A percentile compares a stretch with the other conserved stretches of the same genome.
These are phyloP conservation scores for Tiliqua scincoides DNA, from an alignment of 2,113 vertebrate species.

Conservation along the genomic window DNA sequence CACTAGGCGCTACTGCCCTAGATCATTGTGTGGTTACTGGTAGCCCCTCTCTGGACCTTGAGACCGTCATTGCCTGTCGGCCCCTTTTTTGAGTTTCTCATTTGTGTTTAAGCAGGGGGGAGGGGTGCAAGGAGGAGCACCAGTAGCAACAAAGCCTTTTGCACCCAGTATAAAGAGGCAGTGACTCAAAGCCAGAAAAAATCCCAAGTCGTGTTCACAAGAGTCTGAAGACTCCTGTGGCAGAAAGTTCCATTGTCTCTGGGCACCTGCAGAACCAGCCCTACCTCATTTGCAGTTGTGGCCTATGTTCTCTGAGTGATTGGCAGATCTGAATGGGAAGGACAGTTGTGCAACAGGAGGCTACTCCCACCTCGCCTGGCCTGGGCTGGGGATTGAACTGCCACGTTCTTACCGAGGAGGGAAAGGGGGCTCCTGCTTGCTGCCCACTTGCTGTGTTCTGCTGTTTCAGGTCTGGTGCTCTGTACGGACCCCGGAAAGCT, in stretches of 20 bases:
- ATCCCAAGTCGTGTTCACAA: no score
- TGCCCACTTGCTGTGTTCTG: not conserved
- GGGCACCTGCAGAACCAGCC: not conserved
- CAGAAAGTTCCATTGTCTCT: not conserved
- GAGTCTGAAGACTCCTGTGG: not conserved
- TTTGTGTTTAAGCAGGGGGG: no score
- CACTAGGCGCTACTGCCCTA: no score
- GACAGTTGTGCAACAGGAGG: no score
- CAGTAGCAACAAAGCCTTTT: not conserved
- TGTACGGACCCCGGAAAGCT: slow-evolving; percentile 91
- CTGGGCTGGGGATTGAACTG: not conserved
- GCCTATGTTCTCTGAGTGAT: not conserved
- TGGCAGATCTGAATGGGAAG: not conserved
- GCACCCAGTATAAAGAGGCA: not conserved
- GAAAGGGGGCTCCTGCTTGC: no score
- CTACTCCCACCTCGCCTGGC: not conserved
- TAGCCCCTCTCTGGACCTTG: no score
- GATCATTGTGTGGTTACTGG: no score
- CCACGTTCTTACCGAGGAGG: not conserved
- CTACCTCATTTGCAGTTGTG: not conserved
- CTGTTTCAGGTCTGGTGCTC: slow-evolving; percentile 92
- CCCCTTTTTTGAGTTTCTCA: no score
- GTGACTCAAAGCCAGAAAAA: no score
- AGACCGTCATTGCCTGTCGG: no score
- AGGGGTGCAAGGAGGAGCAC: no score